Conservation (phyloP, 2,888 invertebrate genomes). For the Zelleria hepariella region DNA sequence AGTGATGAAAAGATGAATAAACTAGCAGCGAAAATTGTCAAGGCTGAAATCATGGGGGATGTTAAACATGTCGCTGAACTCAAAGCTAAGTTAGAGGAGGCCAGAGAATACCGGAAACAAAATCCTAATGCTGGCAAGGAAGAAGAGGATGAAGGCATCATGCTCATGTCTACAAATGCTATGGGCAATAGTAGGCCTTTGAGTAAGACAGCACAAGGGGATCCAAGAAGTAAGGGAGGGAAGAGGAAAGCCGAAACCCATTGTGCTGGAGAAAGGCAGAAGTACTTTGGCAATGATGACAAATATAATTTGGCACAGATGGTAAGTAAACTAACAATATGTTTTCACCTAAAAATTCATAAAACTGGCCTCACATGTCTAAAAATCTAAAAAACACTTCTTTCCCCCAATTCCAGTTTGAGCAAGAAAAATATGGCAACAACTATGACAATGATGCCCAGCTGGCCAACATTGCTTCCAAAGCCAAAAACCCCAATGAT, state of each 20-base stretch:
- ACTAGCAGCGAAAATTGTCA: slow-evolving; percentile 90
- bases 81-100: slow-evolving; percentile 80
- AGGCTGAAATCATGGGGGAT: slow-evolving; percentile 95
- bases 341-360: no score
- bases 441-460: slow-evolving; percentile 85
- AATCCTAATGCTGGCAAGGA: slow-evolving; percentile 39
- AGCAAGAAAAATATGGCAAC: slow-evolving; percentile 84
- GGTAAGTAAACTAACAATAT: slow-evolving; percentile 64
- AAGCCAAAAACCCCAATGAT: slow-evolving; percentile 75
- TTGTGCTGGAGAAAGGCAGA: slow-evolving; percentile 77
- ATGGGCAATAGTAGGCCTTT: slow-evolving; percentile 81
- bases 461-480: slow-evolving; percentile 81
- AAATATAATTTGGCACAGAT: slow-evolving; percentile 87
- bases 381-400: neutral
- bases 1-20: slow-evolving; percentile 91
- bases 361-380: no score
- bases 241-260: slow-evolving; percentile 80
- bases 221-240: slow-evolving; percentile 50
- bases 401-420: slow-evolving; percentile 69
- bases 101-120: slow-evolving; percentile 69
- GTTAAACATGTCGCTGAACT: slow-evolving; percentile 76
- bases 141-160: slow-evolving; percentile 64
- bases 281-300: slow-evolving; percentile 93
- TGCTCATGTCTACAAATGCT: slow-evolving; percentile 78
- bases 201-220: slow-evolving; percentile 45